phyloP scores from a whole-genome alignment of 2,797 vertebrate species.

The Hypotaenidia philippensis region DNA sequence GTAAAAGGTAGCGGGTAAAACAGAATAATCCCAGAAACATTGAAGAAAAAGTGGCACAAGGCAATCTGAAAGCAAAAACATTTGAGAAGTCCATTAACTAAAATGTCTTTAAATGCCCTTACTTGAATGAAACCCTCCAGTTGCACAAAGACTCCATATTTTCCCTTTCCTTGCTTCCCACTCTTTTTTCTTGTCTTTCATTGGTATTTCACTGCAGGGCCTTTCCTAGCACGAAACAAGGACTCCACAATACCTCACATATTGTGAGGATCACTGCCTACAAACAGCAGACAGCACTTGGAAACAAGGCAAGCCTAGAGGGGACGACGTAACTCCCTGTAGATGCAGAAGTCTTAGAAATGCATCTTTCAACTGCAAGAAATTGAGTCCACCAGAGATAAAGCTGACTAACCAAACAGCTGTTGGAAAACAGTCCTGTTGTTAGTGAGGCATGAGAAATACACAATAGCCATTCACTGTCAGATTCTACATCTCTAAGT shows the following conservation, averaged over 20 bases:
- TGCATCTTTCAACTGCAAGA: background rate
- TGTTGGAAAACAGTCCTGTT: background rate
- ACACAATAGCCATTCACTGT: background rate
- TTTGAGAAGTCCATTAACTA: background rate
- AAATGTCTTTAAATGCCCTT: background rate
- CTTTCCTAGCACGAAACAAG: background rate
- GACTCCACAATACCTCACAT: background rate
- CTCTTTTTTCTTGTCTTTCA: background rate
- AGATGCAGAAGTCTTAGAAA: background rate
- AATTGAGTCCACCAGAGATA: background rate
- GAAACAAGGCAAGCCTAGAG: background rate
- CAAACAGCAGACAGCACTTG: background rate
- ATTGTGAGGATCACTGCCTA: background rate
- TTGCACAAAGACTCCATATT: background rate
- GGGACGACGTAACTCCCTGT: accelerated
- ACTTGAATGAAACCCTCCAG: background rate
- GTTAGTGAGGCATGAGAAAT: background rate
- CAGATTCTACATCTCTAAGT: background rate
- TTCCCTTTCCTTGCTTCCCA: background rate
- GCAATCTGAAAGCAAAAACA: conserved; percentile 87
- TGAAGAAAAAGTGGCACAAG: conserved; percentile 97
- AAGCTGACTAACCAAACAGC: background rate
- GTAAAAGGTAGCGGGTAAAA: conserved; percentile 92
- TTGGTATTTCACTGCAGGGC: background rate
- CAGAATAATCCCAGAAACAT: conserved; percentile 91